These are phyloP conservation scores for Trachelus troglodyta DNA, from an alignment of 2,888 invertebrate species.

Conservation along the genomic window DNA sequence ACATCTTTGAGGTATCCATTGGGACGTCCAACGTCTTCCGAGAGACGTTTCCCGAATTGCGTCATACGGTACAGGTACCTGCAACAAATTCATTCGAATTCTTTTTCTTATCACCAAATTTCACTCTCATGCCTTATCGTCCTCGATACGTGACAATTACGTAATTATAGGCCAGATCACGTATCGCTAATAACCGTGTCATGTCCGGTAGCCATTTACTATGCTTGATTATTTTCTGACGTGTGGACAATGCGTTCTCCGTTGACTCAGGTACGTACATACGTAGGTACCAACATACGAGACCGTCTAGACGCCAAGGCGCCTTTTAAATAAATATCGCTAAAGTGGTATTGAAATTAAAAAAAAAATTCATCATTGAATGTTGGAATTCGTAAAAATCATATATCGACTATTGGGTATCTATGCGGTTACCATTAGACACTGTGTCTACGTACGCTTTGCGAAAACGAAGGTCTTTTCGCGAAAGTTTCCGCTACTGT, in stretches of 20 bases:
- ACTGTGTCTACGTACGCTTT: no score
- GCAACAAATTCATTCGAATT: neutral
- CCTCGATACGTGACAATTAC: no score
- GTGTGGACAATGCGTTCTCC: neutral
- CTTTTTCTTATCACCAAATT: neutral
- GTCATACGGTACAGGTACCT: conserved; percentile 16
- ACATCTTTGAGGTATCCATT: conserved; percentile 10
- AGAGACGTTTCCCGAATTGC: conserved; percentile 32
- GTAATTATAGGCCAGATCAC: no score
- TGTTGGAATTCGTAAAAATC: no score
- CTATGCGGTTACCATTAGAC: no score
- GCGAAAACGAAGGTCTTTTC: no score
- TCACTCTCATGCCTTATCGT: no score
- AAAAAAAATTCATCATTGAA: no score
- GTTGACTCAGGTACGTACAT: neutral
- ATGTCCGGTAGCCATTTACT: neutral
- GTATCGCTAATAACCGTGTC: neutral
- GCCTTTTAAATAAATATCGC: neutral
- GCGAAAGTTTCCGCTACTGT: no score
- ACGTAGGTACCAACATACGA: neutral
- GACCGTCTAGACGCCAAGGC: neutral
- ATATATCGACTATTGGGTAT: no score
- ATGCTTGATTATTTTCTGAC: no score
- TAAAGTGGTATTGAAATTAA: no score
- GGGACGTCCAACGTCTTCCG: conserved; percentile 34